A percentile compares a stretch with the other conserved stretches of the same genome.
Conservation (phyloP, 2,888 invertebrate genomes). For the Andrena flavipes region DNA sequence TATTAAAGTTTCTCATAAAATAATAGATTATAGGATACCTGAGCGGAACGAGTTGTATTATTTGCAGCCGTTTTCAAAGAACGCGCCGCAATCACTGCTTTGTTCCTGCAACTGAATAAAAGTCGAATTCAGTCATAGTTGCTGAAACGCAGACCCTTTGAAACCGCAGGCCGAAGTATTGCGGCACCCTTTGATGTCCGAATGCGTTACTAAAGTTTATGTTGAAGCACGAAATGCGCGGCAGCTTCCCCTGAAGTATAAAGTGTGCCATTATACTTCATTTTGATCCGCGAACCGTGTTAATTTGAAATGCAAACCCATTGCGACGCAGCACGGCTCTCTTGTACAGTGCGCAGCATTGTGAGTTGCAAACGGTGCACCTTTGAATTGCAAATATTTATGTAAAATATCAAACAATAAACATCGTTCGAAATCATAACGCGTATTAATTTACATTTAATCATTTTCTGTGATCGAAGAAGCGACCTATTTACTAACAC, state of each 20-base stretch:
- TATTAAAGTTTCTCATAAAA: background rate
- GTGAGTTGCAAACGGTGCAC: background rate
- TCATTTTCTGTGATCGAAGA: too few relatives aligned
- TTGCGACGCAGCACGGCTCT: slow-evolving; percentile 30
- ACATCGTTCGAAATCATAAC: too few relatives aligned
- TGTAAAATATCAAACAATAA: background rate
- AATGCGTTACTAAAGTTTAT: slow-evolving; percentile 46
- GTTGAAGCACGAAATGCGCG: slow-evolving; percentile 41
- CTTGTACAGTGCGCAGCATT: background rate
- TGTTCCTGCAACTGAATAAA: slow-evolving; percentile 31
- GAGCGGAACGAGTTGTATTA: background rate
- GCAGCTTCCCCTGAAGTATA: slow-evolving; percentile 46
- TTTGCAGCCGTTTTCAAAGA: slow-evolving; percentile 1
- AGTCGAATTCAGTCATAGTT: slow-evolving; percentile 30
- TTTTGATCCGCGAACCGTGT: slow-evolving; percentile 55
- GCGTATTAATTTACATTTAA: too few relatives aligned
- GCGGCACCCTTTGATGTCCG: slow-evolving; percentile 54
- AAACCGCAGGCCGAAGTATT: slow-evolving; percentile 27
- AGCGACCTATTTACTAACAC: too few relatives aligned
- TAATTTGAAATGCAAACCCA: slow-evolving; percentile 58
- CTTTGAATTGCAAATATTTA: slow-evolving; percentile 7
- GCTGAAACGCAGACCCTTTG: slow-evolving; percentile 29
- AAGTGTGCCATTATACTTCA: slow-evolving; percentile 55
- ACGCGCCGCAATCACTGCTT: background rate
- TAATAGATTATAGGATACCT: background rate